Evolutionary conservation across 2,888 invertebrate genomes (phyloP).

Genomic region (Cephus nigrinus): DNA sequence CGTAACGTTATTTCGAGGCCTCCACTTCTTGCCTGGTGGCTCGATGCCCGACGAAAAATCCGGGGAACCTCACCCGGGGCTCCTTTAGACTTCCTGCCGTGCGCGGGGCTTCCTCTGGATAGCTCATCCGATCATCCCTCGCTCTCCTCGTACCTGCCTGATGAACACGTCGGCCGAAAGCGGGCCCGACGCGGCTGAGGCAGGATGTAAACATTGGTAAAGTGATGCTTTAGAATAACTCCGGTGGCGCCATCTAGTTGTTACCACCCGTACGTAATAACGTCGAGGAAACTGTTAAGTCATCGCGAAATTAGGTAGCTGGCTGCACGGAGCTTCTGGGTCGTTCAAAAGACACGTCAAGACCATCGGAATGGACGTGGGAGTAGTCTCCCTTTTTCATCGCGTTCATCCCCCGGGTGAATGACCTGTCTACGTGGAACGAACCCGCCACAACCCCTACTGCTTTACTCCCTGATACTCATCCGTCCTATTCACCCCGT

Average conservation of each 20-base stretch:
- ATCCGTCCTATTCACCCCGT: not conserved
- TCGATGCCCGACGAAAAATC: not conserved
- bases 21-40: not conserved
- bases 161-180: not conserved
- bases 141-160: not conserved
- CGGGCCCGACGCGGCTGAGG: not conserved
- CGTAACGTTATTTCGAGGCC: slow-evolving; percentile 3
- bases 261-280: not conserved
- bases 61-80: not conserved
- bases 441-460: not conserved
- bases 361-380: not conserved
- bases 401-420: not conserved
- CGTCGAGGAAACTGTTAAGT: not conserved
- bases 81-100: not conserved
- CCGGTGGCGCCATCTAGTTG: not conserved
- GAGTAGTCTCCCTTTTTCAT: not conserved
- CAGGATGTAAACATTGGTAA: not conserved
- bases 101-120: not conserved
- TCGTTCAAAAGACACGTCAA: not conserved
- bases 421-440: not conserved
- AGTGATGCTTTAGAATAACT: not conserved
- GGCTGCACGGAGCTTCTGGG: not conserved
- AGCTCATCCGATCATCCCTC: not conserved
- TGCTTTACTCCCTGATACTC: not conserved
- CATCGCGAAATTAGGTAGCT: not conserved